Percentiles rank a stretch among this genome's conserved stretches.
These are phyloP conservation scores for Patella caerulea DNA, from an alignment of 2,888 invertebrate genomes.

Conservation along the genomic window DNA sequence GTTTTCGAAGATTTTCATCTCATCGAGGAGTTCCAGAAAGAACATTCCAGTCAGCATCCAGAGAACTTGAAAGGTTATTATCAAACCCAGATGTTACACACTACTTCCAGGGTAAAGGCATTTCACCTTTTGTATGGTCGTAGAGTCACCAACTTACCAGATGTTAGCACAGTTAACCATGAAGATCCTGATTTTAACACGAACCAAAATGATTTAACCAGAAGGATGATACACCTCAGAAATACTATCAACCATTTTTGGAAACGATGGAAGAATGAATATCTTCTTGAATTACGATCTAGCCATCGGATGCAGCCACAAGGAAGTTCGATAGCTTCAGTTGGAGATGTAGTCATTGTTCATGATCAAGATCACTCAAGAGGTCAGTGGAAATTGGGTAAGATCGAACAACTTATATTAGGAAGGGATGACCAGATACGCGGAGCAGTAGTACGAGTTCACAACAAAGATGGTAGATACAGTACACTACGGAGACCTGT, in stretches of 20 bases:
- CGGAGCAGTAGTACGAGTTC: too few species aligned
- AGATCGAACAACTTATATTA: too few species aligned
- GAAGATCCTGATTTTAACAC: neutral
- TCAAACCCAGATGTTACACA: neutral
- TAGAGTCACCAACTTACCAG: neutral
- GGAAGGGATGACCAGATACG: too few species aligned
- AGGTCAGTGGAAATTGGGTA: too few species aligned
- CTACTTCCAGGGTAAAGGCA: neutral
- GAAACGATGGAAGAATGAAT: too few species aligned
- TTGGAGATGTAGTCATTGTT: too few species aligned
- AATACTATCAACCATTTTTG: neutral
- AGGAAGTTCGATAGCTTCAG: too few species aligned
- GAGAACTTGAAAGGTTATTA: neutral
- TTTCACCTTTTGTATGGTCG: neutral
- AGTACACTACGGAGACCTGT: too few species aligned
- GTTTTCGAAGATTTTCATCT: neutral
- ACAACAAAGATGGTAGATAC: too few species aligned
- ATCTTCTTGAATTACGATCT: too few species aligned
- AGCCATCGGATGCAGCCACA: too few species aligned
- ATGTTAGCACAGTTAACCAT: neutral
- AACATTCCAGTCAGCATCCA: neutral
- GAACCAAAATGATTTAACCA: neutral
- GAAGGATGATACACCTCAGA: neutral
- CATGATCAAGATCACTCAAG: too few species aligned
- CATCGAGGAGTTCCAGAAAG: neutral